Conservation (phyloP, 2,888 invertebrate species). For the Deroplatys truncata region DNA sequence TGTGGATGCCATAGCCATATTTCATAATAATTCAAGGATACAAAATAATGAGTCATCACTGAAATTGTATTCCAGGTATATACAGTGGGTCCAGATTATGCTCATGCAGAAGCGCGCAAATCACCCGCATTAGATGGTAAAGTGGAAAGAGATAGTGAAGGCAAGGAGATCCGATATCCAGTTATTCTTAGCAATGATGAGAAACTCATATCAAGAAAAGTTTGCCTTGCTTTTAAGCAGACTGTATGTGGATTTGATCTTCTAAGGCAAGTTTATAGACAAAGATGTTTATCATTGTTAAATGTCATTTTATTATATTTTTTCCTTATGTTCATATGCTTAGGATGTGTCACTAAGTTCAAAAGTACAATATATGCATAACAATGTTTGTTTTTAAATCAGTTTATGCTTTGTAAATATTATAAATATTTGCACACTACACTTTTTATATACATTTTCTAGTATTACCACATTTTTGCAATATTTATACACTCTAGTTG, state of each 20-base stretch:
- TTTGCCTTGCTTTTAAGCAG: constrained; percentile 94
- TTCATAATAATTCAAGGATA: too few species aligned
- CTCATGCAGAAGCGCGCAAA: constrained; percentile 98
- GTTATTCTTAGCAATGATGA: constrained; percentile 96
- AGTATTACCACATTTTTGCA: too few species aligned
- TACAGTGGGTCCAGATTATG: constrained; percentile 98
- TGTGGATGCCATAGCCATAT: too few species aligned
- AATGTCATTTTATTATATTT: neutral
- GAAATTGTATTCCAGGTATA: constrained; percentile 67
- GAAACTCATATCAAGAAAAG: constrained; percentile 95
- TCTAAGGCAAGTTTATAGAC: constrained; percentile 56
- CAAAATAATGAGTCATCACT: neutral
- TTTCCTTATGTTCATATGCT: neutral
- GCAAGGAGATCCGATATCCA: constrained; percentile 97
- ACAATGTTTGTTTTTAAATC: too few species aligned
- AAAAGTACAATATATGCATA: too few species aligned
- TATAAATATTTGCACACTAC: too few species aligned
- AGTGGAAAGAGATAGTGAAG: constrained; percentile 96
- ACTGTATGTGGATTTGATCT: constrained; percentile 99
- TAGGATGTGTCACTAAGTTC: too few species aligned
- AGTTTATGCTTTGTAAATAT: too few species aligned
- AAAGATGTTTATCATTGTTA: neutral
- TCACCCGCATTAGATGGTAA: constrained; percentile 98
- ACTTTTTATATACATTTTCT: too few species aligned
- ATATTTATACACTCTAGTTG: too few species aligned